Conservation (phyloP, 2,888 invertebrate genomes). For the Trypoxylon attenuatum region DNA sequence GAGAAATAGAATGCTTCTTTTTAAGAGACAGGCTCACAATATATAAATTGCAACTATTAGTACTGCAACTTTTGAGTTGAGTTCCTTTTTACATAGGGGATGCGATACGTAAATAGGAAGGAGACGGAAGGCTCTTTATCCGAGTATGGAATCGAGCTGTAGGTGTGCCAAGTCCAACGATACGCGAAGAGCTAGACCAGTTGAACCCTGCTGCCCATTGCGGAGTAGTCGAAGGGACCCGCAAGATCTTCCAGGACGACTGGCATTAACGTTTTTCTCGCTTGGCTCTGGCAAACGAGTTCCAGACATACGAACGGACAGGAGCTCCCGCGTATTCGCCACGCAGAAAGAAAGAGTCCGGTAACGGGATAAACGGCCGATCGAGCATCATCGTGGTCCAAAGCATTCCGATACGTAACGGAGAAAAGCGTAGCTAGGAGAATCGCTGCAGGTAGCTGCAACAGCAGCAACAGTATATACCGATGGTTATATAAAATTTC, state of each 20-base stretch:
- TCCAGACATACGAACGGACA: slow-evolving; percentile 29
- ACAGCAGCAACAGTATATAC: too few species aligned
- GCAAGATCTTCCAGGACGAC: slow-evolving; percentile 50
- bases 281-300: slow-evolving; percentile 56
- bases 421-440: slow-evolving; percentile 42
- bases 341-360: slow-evolving; percentile 47
- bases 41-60: too few species aligned
- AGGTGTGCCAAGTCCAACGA: too few species aligned
- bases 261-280: slow-evolving; percentile 62
- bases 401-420: slow-evolving; percentile 59
- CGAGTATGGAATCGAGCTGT: too few species aligned
- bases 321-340: slow-evolving; percentile 25
- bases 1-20: too few species aligned
- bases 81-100: too few species aligned
- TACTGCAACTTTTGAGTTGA: too few species aligned
- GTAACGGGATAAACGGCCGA: slow-evolving; percentile 58
- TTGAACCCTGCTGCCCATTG: slow-evolving; percentile 47
- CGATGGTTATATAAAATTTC: slow-evolving; percentile 49
- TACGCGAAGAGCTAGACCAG: slow-evolving; percentile 21
- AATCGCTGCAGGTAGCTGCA: too few species aligned
- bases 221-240: slow-evolving; percentile 50
- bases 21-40: too few species aligned
- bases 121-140: too few species aligned
- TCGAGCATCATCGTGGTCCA: slow-evolving; percentile 41
- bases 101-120: too few species aligned